Evolutionary conservation across 1,140 invertebrate genomes (phyloP).

Genomic region (Philopotamus ludificatus): DNA sequence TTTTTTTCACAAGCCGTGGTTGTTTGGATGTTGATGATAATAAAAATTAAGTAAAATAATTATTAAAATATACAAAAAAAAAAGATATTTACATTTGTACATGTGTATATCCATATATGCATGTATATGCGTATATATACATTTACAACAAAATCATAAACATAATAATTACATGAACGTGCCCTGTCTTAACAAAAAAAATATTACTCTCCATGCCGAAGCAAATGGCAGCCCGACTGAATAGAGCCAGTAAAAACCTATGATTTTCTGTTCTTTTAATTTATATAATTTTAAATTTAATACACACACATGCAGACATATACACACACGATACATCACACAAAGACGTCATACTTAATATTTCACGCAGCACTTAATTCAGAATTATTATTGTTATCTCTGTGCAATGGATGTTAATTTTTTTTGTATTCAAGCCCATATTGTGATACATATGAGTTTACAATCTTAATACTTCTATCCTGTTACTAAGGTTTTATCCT

Average conservation of each 20-base stretch:
- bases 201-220: conserved; percentile 18
- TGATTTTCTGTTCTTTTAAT: conserved; percentile 1
- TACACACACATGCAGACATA: neutral
- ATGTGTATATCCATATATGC: conserved; percentile 7
- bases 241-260: conserved; percentile 33
- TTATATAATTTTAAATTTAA: neutral
- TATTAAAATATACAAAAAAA: conserved; percentile 36
- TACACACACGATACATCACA: neutral
- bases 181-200: conserved; percentile 38
- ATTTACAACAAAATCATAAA: too few species aligned
- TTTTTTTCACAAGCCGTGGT: conserved; percentile 24
- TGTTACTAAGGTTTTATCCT: too few species aligned
- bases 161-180: conserved; percentile 24
- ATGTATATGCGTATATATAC: neutral
- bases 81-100: conserved; percentile 1
- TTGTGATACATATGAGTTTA: too few species aligned
- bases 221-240: conserved; percentile 36
- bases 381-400: too few species aligned
- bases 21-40: conserved; percentile 29
- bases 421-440: too few species aligned
- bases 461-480: too few species aligned
- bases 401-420: too few species aligned
- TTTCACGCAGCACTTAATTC: too few species aligned
- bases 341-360: too few species aligned
- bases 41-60: conserved; percentile 33